These are phyloP conservation scores for Phymanthus crucifer DNA, from an alignment of 92 coral and sea anemone species.

Conservation along the genomic window DNA sequence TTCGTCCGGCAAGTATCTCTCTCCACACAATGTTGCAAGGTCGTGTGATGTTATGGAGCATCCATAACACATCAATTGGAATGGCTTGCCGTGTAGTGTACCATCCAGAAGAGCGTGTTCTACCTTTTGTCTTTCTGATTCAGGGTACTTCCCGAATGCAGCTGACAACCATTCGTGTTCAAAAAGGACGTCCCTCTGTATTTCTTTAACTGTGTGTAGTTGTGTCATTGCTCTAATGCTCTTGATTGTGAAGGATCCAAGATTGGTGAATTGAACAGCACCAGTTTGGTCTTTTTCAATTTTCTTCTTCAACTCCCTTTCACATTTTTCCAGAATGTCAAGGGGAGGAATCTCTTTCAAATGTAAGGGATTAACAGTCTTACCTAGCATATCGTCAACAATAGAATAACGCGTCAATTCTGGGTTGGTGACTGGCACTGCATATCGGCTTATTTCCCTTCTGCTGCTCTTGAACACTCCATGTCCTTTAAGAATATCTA, in stretches of 20 bases:
- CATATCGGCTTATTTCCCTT: conserved; percentile 19
- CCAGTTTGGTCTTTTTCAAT: background rate
- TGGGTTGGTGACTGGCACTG: background rate
- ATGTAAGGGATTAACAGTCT: conserved; percentile 11
- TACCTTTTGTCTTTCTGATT: background rate
- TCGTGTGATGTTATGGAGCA: conserved; percentile 32
- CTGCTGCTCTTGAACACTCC: conserved; percentile 8
- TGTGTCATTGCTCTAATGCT: conserved; percentile 16
- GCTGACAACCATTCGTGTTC: conserved; percentile 10
- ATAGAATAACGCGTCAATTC: background rate
- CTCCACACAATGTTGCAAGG: conserved; percentile 39
- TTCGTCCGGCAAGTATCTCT: conserved; percentile 48
- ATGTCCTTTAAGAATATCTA: conserved; percentile 4
- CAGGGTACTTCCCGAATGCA: background rate
- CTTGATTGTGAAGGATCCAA: conserved; percentile 16
- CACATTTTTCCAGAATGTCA: conserved; percentile 5
- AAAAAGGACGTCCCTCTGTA: conserved; percentile 8
- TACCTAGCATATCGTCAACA: background rate
- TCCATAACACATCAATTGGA: conserved; percentile 19
- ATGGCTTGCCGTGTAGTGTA: background rate
- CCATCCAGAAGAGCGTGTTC: conserved; percentile 7
- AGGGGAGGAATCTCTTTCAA: conserved; percentile 24
- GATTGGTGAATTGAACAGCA: background rate
- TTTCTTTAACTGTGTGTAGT: background rate
- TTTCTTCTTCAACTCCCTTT: conserved; percentile 1